Evolutionary conservation across 1,140 invertebrate genomes (phyloP).

Genomic region (Solenopsis invicta): DNA sequence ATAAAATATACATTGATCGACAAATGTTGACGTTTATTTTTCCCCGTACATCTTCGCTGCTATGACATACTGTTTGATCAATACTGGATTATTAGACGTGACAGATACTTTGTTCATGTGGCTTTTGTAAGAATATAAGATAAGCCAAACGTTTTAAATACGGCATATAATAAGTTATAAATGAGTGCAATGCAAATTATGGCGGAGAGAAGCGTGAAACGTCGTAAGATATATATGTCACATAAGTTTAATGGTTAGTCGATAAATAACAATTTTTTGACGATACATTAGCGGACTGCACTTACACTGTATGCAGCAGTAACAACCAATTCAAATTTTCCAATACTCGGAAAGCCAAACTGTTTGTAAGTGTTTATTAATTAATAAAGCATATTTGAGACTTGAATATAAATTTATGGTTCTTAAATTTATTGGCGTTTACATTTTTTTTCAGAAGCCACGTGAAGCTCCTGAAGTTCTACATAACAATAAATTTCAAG

Average conservation of each 20-base stretch:
- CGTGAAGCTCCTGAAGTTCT: not conserved
- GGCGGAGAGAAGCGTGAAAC: not conserved
- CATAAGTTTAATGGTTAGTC: slow-evolving; percentile 17
- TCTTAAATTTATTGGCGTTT: slow-evolving; percentile 6
- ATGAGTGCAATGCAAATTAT: slow-evolving; percentile 31
- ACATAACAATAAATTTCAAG: not conserved
- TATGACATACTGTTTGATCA: slow-evolving; percentile 69
- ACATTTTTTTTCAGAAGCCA: not conserved
- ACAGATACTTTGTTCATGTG: not conserved
- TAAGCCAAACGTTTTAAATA: not conserved
- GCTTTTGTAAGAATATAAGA: not conserved
- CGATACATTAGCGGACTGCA: slow-evolving; percentile 17
- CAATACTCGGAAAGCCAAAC: slow-evolving; percentile 11
- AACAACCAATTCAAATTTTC: slow-evolving; percentile 29
- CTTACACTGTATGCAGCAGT: slow-evolving; percentile 30
- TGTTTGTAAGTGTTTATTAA: slow-evolving; percentile 55
- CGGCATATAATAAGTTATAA: not conserved
- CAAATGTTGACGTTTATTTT: slow-evolving; percentile 31
- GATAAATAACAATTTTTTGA: slow-evolving; percentile 32
- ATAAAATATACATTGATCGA: slow-evolving; percentile 58
- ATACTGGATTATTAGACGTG: slow-evolving; percentile 24
- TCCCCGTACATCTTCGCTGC: slow-evolving; percentile 12
- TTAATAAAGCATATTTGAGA: not conserved
- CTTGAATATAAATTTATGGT: not conserved
- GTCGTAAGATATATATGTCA: slow-evolving; percentile 54